phyloP scores from a whole-genome alignment of 2,888 invertebrate species.

The Merodon equestris region DNA sequence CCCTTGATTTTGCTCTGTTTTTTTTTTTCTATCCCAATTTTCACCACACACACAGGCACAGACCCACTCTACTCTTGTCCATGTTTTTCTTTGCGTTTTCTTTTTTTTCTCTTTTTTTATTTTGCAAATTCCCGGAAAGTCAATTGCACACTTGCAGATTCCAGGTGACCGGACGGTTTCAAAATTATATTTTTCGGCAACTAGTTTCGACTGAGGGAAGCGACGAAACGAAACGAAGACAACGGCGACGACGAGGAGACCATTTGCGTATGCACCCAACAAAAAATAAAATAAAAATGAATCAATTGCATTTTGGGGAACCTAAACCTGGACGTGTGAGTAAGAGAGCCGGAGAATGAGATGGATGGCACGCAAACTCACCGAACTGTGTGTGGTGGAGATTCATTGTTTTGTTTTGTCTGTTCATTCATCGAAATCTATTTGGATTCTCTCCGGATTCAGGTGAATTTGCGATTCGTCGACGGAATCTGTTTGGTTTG shows the following conservation, averaged over 20 bases:
- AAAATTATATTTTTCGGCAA: too few relatives aligned
- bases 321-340: background rate
- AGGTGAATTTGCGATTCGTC: too few relatives aligned
- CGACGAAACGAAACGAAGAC: background rate
- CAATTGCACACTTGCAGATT: background rate
- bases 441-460: background rate
- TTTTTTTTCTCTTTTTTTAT: background rate
- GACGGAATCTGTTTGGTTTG: too few relatives aligned
- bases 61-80: conserved; percentile 1
- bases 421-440: background rate
- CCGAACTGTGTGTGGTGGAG: conserved; percentile 2
- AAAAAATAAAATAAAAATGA: conserved; percentile 46
- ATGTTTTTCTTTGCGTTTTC: conserved; percentile 1
- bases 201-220: too few relatives aligned
- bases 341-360: background rate
- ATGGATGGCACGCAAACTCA: background rate
- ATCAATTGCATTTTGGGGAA: conserved; percentile 12
- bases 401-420: background rate
- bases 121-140: background rate
- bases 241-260: conserved; percentile 11
- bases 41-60: conserved; percentile 24
- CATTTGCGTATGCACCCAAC: conserved; percentile 31
- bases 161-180: too few relatives aligned
- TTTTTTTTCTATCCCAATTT: conserved; percentile 25
- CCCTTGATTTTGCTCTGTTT: background rate